A percentile compares a stretch with the other conserved stretches of the same genome.
Conservation (phyloP, 2,888 invertebrate species). For the Oeneis ivallda region DNA sequence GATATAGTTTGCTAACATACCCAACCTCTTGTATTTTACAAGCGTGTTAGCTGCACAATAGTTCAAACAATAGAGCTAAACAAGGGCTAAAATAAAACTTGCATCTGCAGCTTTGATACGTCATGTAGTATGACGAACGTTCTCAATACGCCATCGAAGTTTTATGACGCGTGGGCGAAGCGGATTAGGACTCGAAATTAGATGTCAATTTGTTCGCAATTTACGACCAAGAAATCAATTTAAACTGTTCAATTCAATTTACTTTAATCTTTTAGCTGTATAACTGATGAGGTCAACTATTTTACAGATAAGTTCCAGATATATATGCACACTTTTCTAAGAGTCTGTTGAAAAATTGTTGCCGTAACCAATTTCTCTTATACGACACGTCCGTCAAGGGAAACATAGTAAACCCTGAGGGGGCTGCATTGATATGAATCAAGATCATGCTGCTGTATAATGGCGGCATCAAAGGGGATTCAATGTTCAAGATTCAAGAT, state of each 20-base stretch:
- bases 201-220: constrained; percentile 17
- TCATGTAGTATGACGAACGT: neutral
- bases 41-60: neutral
- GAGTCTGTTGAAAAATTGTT: too few species aligned
- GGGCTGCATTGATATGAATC: too few species aligned
- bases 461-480: too few species aligned
- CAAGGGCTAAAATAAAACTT: neutral
- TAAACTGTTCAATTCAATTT: neutral
- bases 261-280: neutral
- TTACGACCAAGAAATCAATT: constrained; percentile 4
- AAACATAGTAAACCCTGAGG: too few species aligned
- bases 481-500: too few species aligned
- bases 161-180: constrained; percentile 14
- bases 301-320: neutral
- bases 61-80: neutral
- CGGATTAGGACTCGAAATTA: neutral
- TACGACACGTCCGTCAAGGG: too few species aligned
- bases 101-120: neutral
- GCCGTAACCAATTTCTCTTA: too few species aligned
- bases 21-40: neutral
- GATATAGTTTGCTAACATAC: neutral
- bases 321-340: too few species aligned
- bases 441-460: too few species aligned
- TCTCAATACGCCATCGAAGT: constrained; percentile 3
- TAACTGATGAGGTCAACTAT: neutral